Percentiles rank a stretch among this genome's conserved stretches.
Conservation (phyloP, 2,888 invertebrate species). For the Cantharis lateralis region DNA sequence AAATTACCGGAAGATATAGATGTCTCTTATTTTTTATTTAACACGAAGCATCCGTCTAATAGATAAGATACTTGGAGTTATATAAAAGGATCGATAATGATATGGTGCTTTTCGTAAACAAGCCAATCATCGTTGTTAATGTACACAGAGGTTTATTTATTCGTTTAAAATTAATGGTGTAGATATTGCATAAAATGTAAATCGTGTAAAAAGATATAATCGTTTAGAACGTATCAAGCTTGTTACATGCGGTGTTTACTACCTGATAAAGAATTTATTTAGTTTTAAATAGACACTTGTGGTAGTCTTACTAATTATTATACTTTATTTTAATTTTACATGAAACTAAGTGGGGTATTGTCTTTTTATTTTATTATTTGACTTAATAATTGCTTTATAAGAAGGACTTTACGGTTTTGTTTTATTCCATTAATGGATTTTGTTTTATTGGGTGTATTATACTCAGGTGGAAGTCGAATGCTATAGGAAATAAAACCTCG, state of each 20-base stretch:
- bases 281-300: not conserved
- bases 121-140: conserved; percentile 1
- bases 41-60: not conserved
- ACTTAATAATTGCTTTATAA: not conserved
- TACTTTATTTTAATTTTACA: not conserved
- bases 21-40: not conserved
- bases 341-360: not conserved
- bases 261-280: not conserved
- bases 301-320: not conserved
- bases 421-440: not conserved
- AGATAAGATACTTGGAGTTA: not conserved
- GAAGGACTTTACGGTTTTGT: not conserved
- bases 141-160: conserved; percentile 1
- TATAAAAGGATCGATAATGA: conserved; percentile 6
- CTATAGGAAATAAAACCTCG: not conserved
- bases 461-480: not conserved
- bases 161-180: conserved; percentile 12
- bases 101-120: conserved; percentile 10
- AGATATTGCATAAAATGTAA: conserved; percentile 21
- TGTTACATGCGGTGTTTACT: conserved; percentile 6
- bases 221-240: conserved; percentile 10
- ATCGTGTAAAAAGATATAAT: conserved; percentile 13
- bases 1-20: not conserved
- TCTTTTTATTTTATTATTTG: not conserved
- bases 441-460: not conserved